Evolutionary conservation across 2,888 invertebrate species (phyloP), one percentile per base, ranked within the genome.

Genomic region (Gnatocerus cornutus): DNA sequence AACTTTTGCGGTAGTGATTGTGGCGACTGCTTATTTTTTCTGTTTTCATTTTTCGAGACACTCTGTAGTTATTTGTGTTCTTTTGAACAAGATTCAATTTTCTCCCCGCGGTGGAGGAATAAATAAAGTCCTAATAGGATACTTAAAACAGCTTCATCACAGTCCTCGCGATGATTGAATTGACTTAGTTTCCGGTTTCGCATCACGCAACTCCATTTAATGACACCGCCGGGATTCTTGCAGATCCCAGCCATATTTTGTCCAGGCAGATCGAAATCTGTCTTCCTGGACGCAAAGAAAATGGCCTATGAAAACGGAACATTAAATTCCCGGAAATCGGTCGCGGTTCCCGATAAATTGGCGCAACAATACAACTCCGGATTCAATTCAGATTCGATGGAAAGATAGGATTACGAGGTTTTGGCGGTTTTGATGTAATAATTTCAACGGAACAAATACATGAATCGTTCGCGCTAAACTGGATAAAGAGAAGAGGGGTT

Each of bases 151-250:
- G 68, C 33, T 39, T 67, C 67, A 53, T 64, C 55, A 69, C 65
- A 62, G 68, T 66, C 61, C 48, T 71, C 65, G 66, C 71, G 45
- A 69, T 71, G 73, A 75, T 75, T 74, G 76, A 74, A 74, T 75
- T 68, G 73, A 67, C 67, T 70, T 65, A 65, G 69, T 73, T 73
- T 75, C 71, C 72, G 74, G 68, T 76, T 74, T 76, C 74, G 68
- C 71, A 59, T 76, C 76, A 77, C 76, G 76, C 74, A 73, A 69
- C 69, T 69, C 66, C 73, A 71, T 72, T 74, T 77, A 76, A 77
- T 76, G 75, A 77, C 68, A 53, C 73, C 43, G 46, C 53, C 45
- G 71, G 71, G 73, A 72, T 63, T 62, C 61, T 39, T 66, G 64
- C 46, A 68, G 55, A 48, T 13, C 43, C 41, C 30, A 33, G 55